Percentiles rank a stretch among this genome's conserved stretches.
Evolutionary conservation across 2,888 invertebrate genomes (phyloP).

Genomic region (Idaea biselata): DNA sequence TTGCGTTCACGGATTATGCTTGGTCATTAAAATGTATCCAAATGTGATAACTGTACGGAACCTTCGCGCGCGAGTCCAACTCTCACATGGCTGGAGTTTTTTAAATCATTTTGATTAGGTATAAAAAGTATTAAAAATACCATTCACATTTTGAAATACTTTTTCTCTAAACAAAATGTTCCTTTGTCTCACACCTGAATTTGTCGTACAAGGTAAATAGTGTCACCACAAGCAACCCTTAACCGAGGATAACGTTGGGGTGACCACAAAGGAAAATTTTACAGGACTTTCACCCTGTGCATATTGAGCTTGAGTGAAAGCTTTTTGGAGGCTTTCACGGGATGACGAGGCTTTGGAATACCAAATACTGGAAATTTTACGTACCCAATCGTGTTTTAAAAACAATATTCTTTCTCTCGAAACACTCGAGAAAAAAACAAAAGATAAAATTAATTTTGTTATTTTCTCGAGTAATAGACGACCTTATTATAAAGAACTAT

Average conservation of each 20-base stretch:
- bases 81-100: too few relatives aligned
- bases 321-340: background rate
- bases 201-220: background rate
- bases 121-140: too few relatives aligned
- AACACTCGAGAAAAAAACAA: too few relatives aligned
- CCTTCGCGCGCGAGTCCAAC: too few relatives aligned
- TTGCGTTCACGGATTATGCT: too few relatives aligned
- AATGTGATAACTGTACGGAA: too few relatives aligned
- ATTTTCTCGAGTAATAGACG: too few relatives aligned
- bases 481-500: too few relatives aligned
- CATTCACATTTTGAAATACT: too few relatives aligned
- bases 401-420: background rate
- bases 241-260: background rate
- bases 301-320: background rate
- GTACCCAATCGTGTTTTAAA: background rate
- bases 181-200: background rate
- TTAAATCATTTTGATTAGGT: too few relatives aligned
- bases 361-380: background rate
- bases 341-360: background rate
- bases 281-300: background rate
- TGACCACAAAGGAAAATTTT: background rate
- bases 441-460: too few relatives aligned
- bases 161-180: background rate
- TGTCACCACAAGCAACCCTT: background rate
- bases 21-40: too few relatives aligned